phyloP scores from a whole-genome alignment of 2,797 vertebrate species.

The Scyliorhinus canicula region DNA sequence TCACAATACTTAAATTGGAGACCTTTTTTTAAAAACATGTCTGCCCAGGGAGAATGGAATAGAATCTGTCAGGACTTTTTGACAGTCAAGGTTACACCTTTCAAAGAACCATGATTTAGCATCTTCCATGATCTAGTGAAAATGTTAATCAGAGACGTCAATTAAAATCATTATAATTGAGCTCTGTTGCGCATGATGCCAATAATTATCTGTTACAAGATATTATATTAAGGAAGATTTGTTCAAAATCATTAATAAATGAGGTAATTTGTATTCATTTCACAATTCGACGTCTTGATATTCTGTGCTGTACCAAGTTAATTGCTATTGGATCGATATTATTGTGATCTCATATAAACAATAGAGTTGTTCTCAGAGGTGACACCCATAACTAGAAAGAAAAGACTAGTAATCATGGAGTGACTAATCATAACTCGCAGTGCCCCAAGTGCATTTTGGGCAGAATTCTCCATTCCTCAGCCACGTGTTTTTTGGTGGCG shows the following conservation, averaged over 20 bases:
- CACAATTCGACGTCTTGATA: background rate
- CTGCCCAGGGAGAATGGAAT: background rate
- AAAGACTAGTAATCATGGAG: background rate
- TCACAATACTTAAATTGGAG: background rate
- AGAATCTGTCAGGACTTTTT: background rate
- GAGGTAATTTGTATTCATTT: background rate
- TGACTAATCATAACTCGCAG: background rate
- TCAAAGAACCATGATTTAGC: background rate
- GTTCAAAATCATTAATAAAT: slow-evolving; percentile 10
- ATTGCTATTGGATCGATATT: background rate
- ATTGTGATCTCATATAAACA: background rate
- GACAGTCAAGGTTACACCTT: background rate
- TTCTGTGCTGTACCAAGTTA: background rate
- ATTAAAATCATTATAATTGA: background rate
- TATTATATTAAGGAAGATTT: background rate
- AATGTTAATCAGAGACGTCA: background rate
- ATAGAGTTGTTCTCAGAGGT: background rate
- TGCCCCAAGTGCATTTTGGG: background rate
- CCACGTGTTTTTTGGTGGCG: no score
- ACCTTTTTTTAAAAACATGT: background rate
- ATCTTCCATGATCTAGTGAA: background rate
- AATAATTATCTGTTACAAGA: background rate
- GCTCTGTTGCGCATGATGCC: background rate
- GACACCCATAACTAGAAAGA: background rate
- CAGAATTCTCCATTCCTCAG: no score